Evolutionary conservation across 2,797 vertebrate genomes (phyloP).

Genomic region (Hafferia zeledoni): DNA sequence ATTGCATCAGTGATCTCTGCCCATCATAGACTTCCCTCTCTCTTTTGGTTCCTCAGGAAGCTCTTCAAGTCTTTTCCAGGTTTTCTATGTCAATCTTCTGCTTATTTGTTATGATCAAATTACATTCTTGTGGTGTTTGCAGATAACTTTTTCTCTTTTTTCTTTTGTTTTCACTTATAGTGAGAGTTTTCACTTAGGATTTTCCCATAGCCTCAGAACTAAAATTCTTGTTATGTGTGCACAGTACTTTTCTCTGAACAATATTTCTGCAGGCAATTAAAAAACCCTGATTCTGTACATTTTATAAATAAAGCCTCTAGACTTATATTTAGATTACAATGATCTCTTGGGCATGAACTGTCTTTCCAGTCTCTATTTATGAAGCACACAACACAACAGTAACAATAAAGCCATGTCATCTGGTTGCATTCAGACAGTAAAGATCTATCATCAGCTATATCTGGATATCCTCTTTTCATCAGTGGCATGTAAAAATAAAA

Average conservation of each 20-base stretch:
- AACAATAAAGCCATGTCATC: constrained; percentile 39
- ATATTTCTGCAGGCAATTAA: constrained; percentile 15
- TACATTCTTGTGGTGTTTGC: not conserved
- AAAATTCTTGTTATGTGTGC: not conserved
- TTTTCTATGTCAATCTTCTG: not conserved
- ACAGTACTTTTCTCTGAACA: not conserved
- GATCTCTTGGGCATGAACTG: constrained; percentile 40
- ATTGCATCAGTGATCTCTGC: not conserved
- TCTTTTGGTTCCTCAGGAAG: not conserved
- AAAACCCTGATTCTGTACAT: not conserved
- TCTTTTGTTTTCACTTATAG: not conserved
- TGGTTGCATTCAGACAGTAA: constrained; percentile 16
- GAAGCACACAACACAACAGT: not conserved
- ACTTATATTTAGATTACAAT: constrained; percentile 58
- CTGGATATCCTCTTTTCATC: constrained; percentile 32
- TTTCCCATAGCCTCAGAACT: not conserved
- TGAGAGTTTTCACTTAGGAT: not conserved
- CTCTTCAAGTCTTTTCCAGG: not conserved
- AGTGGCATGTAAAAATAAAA: not conserved
- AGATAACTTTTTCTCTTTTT: not conserved
- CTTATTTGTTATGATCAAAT: not conserved
- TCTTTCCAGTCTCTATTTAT: constrained; percentile 38
- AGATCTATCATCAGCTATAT: constrained; percentile 25
- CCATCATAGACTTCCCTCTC: not conserved
- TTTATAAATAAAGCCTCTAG: constrained; percentile 50